These are phyloP conservation scores for Notiomystis cincta DNA, from an alignment of 2,113 vertebrate genomes.

Conservation along the genomic window DNA sequence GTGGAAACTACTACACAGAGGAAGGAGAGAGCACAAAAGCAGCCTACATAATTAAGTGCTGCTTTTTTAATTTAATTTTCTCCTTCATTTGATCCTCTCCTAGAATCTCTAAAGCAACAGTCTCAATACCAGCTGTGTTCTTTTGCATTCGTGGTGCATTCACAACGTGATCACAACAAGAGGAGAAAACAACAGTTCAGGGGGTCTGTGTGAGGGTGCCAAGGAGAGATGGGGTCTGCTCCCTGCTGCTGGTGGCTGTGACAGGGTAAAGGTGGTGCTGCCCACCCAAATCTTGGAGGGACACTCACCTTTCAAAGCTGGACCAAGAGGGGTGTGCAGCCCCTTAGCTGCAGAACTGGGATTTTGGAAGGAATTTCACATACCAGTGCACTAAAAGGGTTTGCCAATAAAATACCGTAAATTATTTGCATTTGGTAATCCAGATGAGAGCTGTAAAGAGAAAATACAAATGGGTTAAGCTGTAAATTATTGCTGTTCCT, in stretches of 20 bases:
- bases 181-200: not conserved
- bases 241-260: not conserved
- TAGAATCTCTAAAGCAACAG: conserved; percentile 28
- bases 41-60: conserved; percentile 55
- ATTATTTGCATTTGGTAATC: conserved; percentile 41
- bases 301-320: fast-evolving
- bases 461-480: conserved; percentile 29
- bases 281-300: not conserved
- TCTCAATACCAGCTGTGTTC: conserved; percentile 20
- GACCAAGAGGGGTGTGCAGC: not conserved
- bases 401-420: not conserved
- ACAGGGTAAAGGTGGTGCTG: fast-evolving
- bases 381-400: not conserved
- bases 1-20: conserved; percentile 43
- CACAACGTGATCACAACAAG: not conserved
- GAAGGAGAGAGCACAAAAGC: conserved; percentile 44
- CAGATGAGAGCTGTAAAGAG: conserved; percentile 44
- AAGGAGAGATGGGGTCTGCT: not conserved
- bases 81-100: conserved; percentile 62
- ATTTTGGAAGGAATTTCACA: not conserved
- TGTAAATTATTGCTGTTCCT: conserved; percentile 26
- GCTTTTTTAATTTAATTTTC: conserved; percentile 66
- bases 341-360: not conserved
- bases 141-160: not conserved
- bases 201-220: not conserved